Conservation (phyloP, 2,888 invertebrate genomes). For the Drosophila subquinaria region DNA sequence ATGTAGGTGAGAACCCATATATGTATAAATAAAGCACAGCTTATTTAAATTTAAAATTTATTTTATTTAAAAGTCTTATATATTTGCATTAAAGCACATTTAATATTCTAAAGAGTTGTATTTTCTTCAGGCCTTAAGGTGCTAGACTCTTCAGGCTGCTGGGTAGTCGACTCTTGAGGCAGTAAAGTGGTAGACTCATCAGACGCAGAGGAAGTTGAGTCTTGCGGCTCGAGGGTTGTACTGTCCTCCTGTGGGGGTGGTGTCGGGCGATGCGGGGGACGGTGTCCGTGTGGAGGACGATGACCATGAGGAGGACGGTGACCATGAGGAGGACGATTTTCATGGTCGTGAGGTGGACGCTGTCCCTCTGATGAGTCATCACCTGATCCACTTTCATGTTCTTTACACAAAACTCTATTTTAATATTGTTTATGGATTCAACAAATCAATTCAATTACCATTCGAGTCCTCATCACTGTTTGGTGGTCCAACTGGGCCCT, state of each 20-base stretch:
- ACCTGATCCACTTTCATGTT: not conserved
- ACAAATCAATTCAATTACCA: slow-evolving; percentile 5
- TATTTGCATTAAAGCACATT: slow-evolving; percentile 12
- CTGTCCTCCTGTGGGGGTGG: slow-evolving; percentile 23
- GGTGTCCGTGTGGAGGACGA: slow-evolving; percentile 22
- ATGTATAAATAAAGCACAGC: slow-evolving; percentile 2
- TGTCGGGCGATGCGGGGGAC: slow-evolving; percentile 18
- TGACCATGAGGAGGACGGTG: not conserved
- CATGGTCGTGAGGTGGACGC: not conserved
- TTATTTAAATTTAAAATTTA: not conserved
- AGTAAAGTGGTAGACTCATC: slow-evolving; percentile 6
- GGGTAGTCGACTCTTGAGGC: not conserved
- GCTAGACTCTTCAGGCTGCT: slow-evolving; percentile 5
- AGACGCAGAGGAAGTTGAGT: slow-evolving; percentile 23
- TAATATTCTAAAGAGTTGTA: slow-evolving; percentile 12
- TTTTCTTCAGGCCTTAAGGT: slow-evolving; percentile 5
- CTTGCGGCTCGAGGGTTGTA: slow-evolving; percentile 19
- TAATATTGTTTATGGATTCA: not conserved
- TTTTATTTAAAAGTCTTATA: not conserved
- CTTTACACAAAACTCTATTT: not conserved
- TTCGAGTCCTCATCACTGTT: slow-evolving; percentile 16
- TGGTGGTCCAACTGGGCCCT: slow-evolving; percentile 4
- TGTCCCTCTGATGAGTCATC: slow-evolving; percentile 2
- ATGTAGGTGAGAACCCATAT: too few relatives aligned
- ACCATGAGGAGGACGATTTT: too few relatives aligned